Conservation (phyloP, 2,888 invertebrate genomes). For the Drosophila kanekoi region DNA sequence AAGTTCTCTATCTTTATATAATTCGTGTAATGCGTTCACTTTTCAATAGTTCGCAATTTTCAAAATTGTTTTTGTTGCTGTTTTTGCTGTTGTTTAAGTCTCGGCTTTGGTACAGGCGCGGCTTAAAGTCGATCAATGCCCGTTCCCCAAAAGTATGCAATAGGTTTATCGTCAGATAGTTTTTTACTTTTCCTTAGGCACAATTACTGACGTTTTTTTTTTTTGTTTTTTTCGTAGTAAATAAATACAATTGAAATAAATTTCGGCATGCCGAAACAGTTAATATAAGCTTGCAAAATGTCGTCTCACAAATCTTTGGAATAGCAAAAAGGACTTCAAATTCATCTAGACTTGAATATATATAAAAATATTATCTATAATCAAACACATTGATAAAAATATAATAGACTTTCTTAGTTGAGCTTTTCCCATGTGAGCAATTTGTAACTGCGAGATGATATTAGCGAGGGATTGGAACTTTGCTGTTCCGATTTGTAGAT, state of each 20-base stretch:
- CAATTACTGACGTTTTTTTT: constrained; percentile 68
- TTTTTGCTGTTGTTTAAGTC: constrained; percentile 35
- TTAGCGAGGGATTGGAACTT: background rate
- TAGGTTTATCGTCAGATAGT: constrained; percentile 66
- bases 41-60: constrained; percentile 1
- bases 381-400: too few relatives aligned
- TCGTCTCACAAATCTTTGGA: background rate
- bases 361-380: too few relatives aligned
- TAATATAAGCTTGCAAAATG: constrained; percentile 30
- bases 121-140: constrained; percentile 48
- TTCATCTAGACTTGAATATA: background rate
- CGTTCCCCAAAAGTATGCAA: constrained; percentile 34
- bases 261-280: constrained; percentile 14
- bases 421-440: background rate
- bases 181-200: constrained; percentile 60
- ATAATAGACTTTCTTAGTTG: too few relatives aligned
- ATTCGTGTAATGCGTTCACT: background rate
- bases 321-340: background rate
- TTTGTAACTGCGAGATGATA: constrained; percentile 13
- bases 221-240: constrained; percentile 14
- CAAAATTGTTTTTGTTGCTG: constrained; percentile 3
- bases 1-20: background rate
- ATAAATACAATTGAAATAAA: constrained; percentile 6
- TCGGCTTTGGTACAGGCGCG: constrained; percentile 36
- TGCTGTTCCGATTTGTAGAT: background rate